Conservation (phyloP, 2,113 vertebrate genomes). For the Taurulus bubalis region DNA sequence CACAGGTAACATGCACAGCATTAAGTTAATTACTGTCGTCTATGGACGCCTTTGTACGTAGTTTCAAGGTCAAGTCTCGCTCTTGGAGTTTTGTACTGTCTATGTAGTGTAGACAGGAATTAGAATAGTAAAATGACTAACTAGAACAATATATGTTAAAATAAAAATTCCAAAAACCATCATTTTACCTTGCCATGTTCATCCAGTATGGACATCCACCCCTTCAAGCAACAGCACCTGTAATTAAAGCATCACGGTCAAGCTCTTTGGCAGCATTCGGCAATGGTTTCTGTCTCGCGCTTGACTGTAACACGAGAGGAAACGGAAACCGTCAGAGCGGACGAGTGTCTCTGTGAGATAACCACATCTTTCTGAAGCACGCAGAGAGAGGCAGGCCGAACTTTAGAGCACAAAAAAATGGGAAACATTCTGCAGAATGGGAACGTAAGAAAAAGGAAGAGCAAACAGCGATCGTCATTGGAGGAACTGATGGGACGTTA, state of each 20-base stretch:
- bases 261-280: slow-evolving; percentile 3
- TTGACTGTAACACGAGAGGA: slow-evolving; percentile 36
- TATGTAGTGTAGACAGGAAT: slow-evolving; percentile 1
- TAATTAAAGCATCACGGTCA: slow-evolving; percentile 34
- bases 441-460: slow-evolving; percentile 21
- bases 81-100: not conserved
- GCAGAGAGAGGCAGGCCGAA: not conserved
- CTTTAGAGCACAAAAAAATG: not conserved
- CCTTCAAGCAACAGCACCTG: slow-evolving; percentile 77
- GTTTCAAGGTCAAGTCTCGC: not conserved
- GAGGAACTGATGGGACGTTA: slow-evolving; percentile 16
- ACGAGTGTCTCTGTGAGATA: not conserved
- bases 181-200: slow-evolving; percentile 78
- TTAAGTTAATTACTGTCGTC: not conserved
- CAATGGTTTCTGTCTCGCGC: slow-evolving; percentile 36
- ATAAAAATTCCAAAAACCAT: not conserved
- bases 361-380: not conserved
- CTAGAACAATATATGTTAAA: not conserved
- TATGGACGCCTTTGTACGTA: not conserved
- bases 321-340: slow-evolving; percentile 42
- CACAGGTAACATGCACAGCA: not conserved
- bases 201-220: slow-evolving; percentile 84
- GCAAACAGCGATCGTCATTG: not conserved
- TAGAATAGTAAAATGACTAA: not conserved
- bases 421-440: not conserved